These are phyloP conservation scores for Acanthaster planci DNA, from an alignment of 35 echinoderm and acorn worm species.

Conservation along the genomic window DNA sequence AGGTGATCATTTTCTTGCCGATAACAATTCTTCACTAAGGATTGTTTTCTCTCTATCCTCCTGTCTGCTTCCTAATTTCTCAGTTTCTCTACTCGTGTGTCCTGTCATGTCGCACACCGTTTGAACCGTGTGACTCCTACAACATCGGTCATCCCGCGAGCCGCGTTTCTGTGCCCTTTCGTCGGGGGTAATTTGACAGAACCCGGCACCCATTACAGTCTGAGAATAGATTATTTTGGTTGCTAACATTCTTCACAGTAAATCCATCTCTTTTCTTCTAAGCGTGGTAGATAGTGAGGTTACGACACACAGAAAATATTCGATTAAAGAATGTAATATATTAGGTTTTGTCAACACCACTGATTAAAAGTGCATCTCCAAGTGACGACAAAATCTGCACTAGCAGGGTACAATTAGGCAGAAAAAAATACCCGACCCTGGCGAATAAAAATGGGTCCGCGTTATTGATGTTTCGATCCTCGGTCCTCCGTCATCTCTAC, in stretches of 20 bases:
- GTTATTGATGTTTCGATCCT: constrained; percentile 25
- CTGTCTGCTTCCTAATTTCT: neutral
- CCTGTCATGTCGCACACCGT: constrained; percentile 14
- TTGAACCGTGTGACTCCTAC: constrained; percentile 21
- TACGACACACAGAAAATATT: too few relatives aligned
- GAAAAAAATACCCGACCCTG: constrained; percentile 16
- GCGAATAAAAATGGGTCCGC: neutral
- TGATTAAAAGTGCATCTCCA: too few relatives aligned
- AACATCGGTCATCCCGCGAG: constrained; percentile 7
- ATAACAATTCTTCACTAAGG: too few relatives aligned
- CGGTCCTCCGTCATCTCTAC: neutral
- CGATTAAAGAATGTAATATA: too few relatives aligned
- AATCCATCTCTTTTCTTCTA: too few relatives aligned
- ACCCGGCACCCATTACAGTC: neutral
- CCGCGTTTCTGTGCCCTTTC: neutral
- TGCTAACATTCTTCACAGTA: too few relatives aligned
- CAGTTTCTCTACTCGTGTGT: neutral
- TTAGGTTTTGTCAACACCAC: too few relatives aligned
- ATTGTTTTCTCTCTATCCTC: neutral
- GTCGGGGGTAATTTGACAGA: constrained; percentile 13
- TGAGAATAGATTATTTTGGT: too few relatives aligned
- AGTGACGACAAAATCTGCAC: too few relatives aligned
- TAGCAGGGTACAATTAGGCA: neutral
- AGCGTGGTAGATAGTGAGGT: too few relatives aligned
- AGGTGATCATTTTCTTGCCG: too few relatives aligned